Percentiles rank a stretch among this genome's conserved stretches.
Evolutionary conservation across 2,113 vertebrate genomes (phyloP).

Genomic region (Oryzias melastigma): DNA sequence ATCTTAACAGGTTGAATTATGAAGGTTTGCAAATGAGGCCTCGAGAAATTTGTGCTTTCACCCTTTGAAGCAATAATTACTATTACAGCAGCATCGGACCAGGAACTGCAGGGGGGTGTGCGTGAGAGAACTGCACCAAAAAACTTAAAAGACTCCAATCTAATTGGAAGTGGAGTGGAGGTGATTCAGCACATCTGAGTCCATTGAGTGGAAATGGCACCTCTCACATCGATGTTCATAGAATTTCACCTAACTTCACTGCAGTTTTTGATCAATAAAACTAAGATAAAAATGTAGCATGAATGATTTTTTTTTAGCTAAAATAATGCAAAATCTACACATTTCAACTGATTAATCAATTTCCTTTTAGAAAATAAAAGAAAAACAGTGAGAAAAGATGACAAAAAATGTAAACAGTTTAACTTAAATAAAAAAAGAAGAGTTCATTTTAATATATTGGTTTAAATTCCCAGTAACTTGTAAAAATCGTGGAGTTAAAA

Average conservation of each 20-base stretch:
- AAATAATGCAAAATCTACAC: too few relatives aligned
- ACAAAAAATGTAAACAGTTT: neutral
- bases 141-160: conserved; percentile 45
- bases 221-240: conserved; percentile 15
- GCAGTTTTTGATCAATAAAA: neutral
- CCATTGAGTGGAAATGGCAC: conserved; percentile 31
- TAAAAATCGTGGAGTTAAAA: too few relatives aligned
- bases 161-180: conserved; percentile 63
- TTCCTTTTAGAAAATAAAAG: conserved; percentile 22
- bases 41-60: conserved; percentile 58
- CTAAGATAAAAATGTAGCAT: too few relatives aligned
- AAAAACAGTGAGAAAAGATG: conserved; percentile 7
- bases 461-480: too few relatives aligned
- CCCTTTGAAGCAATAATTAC: conserved; percentile 78
- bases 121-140: conserved; percentile 51
- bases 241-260: conserved; percentile 6
- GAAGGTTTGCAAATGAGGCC: conserved; percentile 71
- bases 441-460: too few relatives aligned
- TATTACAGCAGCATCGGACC: conserved; percentile 45
- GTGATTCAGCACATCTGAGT: conserved; percentile 34
- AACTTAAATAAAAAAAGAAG: too few relatives aligned
- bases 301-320: too few relatives aligned
- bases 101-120: conserved; percentile 46
- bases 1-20: conserved; percentile 69
- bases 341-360: too few relatives aligned